Percentiles rank a stretch among this genome's conserved stretches.
Conservation (phyloP, 1,140 invertebrate genomes). For the Heliconius nattereri region DNA sequence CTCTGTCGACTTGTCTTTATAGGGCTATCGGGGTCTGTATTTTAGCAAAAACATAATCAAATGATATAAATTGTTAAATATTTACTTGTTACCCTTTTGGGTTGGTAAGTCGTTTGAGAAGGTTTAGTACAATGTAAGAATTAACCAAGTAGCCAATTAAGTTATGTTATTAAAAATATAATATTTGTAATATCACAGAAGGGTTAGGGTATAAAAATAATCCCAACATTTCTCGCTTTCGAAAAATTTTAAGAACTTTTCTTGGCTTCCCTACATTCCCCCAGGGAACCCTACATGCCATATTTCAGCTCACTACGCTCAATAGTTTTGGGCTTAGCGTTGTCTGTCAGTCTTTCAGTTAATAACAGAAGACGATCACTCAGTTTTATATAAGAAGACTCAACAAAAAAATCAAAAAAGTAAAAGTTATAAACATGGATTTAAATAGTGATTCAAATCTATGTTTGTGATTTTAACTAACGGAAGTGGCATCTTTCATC, state of each 20-base stretch:
- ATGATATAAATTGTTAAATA: neutral
- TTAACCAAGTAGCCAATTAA: neutral
- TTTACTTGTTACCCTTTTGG: neutral
- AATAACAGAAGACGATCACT: neutral
- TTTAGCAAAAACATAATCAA: neutral
- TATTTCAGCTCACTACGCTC: neutral
- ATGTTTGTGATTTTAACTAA: no score
- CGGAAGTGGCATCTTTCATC: no score
- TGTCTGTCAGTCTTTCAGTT: neutral
- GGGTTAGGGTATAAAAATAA: neutral
- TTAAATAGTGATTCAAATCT: no score
- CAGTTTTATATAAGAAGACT: no score
- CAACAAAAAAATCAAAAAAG: no score
- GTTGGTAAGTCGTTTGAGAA: neutral
- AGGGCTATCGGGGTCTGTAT: neutral
- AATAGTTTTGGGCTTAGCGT: neutral
- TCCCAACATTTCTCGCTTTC: no score
- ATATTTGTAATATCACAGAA: neutral
- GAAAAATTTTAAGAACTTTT: neutral
- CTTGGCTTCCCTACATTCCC: neutral
- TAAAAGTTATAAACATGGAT: no score
- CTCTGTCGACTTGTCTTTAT: slow-evolving; percentile 7
- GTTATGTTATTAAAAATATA: neutral
- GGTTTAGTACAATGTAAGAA: neutral
- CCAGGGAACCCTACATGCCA: neutral